Conservation (phyloP, 1,140 invertebrate genomes). For the Bombus consobrinus region DNA sequence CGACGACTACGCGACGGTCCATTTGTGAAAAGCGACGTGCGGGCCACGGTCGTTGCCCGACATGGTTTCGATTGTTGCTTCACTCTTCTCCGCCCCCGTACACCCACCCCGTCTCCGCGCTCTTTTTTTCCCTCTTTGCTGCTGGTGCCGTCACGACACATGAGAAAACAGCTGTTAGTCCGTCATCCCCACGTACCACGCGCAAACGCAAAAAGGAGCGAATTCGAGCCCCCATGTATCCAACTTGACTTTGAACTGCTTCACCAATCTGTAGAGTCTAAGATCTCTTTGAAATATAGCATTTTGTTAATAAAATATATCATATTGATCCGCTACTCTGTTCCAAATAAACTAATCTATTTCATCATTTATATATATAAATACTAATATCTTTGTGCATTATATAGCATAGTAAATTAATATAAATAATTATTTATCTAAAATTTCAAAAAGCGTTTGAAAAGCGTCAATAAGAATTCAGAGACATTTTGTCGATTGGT, state of each 20-base stretch:
- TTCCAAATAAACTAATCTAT: no score
- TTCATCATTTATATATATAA: no score
- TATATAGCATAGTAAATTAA: no score
- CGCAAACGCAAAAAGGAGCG: slow-evolving; percentile 38
- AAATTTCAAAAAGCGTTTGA: no score
- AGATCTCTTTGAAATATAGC: background rate
- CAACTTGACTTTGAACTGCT: background rate
- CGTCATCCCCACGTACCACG: slow-evolving; percentile 48
- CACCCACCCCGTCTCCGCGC: slow-evolving; percentile 39
- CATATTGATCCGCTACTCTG: no score
- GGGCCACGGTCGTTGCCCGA: slow-evolving; percentile 68
- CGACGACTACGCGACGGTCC: slow-evolving; percentile 55
- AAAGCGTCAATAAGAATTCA: no score
- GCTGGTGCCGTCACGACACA: slow-evolving; percentile 59
- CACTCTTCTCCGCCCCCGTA: slow-evolving; percentile 52
- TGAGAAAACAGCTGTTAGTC: slow-evolving; percentile 73
- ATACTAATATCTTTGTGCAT: no score
- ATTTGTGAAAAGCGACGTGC: slow-evolving; percentile 45
- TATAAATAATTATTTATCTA: no score
- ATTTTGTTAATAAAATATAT: background rate
- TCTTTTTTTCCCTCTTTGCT: slow-evolving; percentile 56
- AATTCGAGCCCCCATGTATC: slow-evolving; percentile 34
- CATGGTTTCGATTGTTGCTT: slow-evolving; percentile 71
- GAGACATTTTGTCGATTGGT: no score
- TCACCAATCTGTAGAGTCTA: background rate